Evolutionary conservation across 2,888 invertebrate genomes (phyloP).

Genomic region (Machimus atricapillus): DNA sequence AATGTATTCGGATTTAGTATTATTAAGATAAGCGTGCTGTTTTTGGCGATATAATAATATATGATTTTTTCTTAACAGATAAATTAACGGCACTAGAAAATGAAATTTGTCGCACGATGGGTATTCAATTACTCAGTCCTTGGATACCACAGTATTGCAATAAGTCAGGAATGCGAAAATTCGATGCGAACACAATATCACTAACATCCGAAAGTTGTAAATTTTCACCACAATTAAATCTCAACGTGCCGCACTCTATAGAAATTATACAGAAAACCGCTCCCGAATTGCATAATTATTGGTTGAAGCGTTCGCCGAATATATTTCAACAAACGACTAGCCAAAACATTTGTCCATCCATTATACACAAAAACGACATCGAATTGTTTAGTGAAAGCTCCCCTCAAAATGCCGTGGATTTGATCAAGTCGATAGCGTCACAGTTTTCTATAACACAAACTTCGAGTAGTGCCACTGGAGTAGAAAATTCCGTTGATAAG

Average conservation of each 20-base stretch:
- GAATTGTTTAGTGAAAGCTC: constrained; percentile 43
- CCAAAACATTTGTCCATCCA: constrained; percentile 49
- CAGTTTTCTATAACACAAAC: not conserved
- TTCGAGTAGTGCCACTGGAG: not conserved
- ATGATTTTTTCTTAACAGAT: constrained; percentile 48
- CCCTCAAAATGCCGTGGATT: constrained; percentile 30
- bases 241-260: constrained; percentile 55
- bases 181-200: constrained; percentile 48
- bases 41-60: not conserved
- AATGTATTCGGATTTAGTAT: no score
- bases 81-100: constrained; percentile 63
- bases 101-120: constrained; percentile 65
- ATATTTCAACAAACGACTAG: constrained; percentile 51
- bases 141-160: constrained; percentile 74
- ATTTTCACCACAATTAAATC: constrained; percentile 57
- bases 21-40: no score
- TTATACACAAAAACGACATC: constrained; percentile 51
- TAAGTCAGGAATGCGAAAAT: constrained; percentile 50
- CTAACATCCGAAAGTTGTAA: constrained; percentile 53
- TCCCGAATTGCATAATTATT: constrained; percentile 49
- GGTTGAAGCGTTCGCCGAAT: constrained; percentile 51
- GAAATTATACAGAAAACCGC: constrained; percentile 41
- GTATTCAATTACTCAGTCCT: constrained; percentile 65
- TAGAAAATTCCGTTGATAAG: constrained; percentile 35
- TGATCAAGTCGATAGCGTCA: constrained; percentile 40